These are phyloP conservation scores for Tribolium freemani DNA, from an alignment of 2,888 invertebrate species.

Conservation along the genomic window DNA sequence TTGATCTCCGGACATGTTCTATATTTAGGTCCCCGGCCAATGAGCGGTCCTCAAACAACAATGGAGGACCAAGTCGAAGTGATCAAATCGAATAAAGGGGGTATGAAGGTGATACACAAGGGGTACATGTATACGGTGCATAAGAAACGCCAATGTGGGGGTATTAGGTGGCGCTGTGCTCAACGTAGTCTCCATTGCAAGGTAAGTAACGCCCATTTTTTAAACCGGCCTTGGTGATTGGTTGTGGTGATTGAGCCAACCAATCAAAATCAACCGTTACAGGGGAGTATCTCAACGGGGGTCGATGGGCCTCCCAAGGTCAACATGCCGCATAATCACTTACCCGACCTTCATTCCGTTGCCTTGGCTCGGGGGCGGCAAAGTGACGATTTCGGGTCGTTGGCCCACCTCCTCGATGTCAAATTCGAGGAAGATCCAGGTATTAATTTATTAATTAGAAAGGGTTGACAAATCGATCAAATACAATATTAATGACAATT, in stretches of 20 bases:
- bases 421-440: constrained; percentile 42
- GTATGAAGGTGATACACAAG: constrained; percentile 67
- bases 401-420: constrained; percentile 27
- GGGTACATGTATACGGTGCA: constrained; percentile 70
- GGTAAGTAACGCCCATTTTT: constrained; percentile 54
- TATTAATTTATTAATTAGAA: constrained; percentile 2
- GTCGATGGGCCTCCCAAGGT: constrained; percentile 58
- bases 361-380: constrained; percentile 63
- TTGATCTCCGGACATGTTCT: constrained; percentile 52
- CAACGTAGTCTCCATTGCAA: constrained; percentile 67
- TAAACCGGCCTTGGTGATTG: neutral
- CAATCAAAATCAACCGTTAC: neutral
- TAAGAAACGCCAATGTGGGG: constrained; percentile 65
- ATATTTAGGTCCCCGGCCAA: constrained; percentile 54
- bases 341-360: constrained; percentile 66
- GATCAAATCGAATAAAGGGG: constrained; percentile 67
- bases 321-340: constrained; percentile 68
- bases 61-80: constrained; percentile 45
- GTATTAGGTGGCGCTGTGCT: constrained; percentile 69
- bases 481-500: constrained; percentile 19
- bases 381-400: constrained; percentile 19
- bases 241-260: neutral
- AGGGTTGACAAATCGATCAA: neutral
- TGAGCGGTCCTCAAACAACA: constrained; percentile 50
- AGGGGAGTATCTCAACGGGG: constrained; percentile 66